These are phyloP conservation scores for Trachelus tabidus DNA, from an alignment of 2,888 invertebrate species.

Conservation along the genomic window DNA sequence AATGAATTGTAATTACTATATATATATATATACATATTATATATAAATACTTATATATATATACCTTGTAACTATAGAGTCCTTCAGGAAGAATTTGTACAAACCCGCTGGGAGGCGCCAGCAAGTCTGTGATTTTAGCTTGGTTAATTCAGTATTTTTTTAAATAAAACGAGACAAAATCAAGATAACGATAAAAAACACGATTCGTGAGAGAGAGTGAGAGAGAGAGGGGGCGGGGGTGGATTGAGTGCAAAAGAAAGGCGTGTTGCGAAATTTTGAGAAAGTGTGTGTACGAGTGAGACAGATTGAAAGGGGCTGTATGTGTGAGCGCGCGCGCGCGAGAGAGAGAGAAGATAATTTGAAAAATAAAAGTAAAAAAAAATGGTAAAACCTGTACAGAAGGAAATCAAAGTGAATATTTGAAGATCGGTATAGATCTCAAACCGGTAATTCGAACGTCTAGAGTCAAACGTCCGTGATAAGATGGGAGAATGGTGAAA, in stretches of 20 bases:
- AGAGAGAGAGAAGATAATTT: background rate
- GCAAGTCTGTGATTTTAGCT: conserved; percentile 67
- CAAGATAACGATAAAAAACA: conserved; percentile 25
- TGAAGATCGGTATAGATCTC: background rate
- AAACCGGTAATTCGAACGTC: background rate
- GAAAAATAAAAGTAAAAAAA: background rate
- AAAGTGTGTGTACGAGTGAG: background rate
- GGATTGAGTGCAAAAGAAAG: background rate
- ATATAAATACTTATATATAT: conserved; percentile 33
- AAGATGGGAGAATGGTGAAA: background rate
- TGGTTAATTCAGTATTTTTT: conserved; percentile 67
- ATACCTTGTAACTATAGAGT: conserved; percentile 57
- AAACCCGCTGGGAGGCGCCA: conserved; percentile 54
- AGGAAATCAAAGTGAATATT: background rate
- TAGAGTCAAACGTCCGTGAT: background rate
- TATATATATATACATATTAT: conserved; percentile 36
- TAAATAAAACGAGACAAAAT: conserved; percentile 57
- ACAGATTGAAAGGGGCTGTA: background rate
- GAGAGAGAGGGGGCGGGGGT: no score
- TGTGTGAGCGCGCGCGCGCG: background rate
- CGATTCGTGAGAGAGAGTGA: background rate
- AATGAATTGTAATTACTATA: conserved; percentile 48
- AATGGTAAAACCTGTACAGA: background rate
- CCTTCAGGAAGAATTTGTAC: conserved; percentile 66
- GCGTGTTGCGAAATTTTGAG: background rate